Base-by-base conservation (phyloP, 2,113 vertebrate genomes). In the Haemorhous mexicanus region DNA sequence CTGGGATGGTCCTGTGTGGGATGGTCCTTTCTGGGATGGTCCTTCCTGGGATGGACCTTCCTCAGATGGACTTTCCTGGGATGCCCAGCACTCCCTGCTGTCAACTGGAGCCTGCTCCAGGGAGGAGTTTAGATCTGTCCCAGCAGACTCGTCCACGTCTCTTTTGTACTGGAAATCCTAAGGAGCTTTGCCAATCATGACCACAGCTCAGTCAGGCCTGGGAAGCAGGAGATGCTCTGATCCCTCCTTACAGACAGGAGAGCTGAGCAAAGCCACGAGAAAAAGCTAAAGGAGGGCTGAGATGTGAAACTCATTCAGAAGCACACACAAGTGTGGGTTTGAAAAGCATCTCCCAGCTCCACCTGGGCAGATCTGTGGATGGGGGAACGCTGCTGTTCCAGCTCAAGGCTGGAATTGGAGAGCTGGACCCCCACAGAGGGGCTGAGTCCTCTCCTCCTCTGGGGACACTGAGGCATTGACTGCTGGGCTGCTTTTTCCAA, bases 21-120 rank as follows among this genome's bases (percentile, higher is more conserved):
- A 33, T 16, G 1, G 21, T 0, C 3, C 19, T 53, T 7, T 0
- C 3, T 61, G 44, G 19, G 6, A 32, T 56, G 55, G 26, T 0
- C 10, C 32, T 52, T 16, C 1, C 10, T 56, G 17, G 50, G 5
- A 37, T 21, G 5, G 32, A 0, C 5, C 19, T 52, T 7, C 1
- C 2, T 61, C n/a, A 11, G 5, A 24, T 56, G 8, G 53, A 4
- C 8, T 8, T 39, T 18, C 1, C 5, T 4, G 16, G 37, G 12
- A 15, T 73, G 16, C 43, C 24, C 58, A 24, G 23, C 46, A 62
- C 9, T 4, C 32, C 24, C n/a, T 3, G 0, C 69, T 37, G 13
- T 11, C 4, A 0, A 22, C 79, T 32, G 69, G 26, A 88, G 35
- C 1, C 72, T 64, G 47, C 64, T 58, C 6, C 3, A 55, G 43